A percentile compares a stretch with the other conserved stretches of the same genome.
Conservation (phyloP, 2,797 vertebrate species). For the Eutrigla gurnardus region DNA sequence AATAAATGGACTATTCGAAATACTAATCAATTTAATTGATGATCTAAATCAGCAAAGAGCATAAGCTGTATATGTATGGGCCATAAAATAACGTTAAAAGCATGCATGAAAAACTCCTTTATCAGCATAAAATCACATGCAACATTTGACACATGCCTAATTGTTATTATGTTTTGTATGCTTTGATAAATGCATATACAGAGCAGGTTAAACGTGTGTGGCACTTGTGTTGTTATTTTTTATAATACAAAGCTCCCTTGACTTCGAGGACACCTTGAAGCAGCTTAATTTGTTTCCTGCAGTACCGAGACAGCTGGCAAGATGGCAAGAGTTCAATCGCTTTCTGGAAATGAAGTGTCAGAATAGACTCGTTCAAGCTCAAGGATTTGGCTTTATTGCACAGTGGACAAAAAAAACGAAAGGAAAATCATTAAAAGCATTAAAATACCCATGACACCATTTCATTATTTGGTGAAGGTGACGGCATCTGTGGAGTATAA, state of each 20-base stretch:
- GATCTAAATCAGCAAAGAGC: not conserved
- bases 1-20: not conserved
- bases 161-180: not conserved
- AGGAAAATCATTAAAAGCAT: not conserved
- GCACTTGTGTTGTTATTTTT: not conserved
- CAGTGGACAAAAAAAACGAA: not conserved
- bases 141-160: not conserved
- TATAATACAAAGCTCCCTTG: not conserved
- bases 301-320: conserved; percentile 16
- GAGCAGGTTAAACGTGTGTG: not conserved
- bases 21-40: not conserved
- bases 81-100: not conserved
- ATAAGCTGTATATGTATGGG: not conserved
- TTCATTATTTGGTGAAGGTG: not conserved
- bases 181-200: not conserved
- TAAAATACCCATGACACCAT: not conserved
- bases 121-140: not conserved
- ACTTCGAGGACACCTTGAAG: conserved; percentile 23
- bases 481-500: not conserved
- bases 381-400: not conserved
- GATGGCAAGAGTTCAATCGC: conserved; percentile 1
- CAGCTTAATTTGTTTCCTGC: conserved; percentile 2
- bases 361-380: not conserved
- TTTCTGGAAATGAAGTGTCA: not conserved
- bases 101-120: not conserved